Conservation (phyloP, 2,113 vertebrate genomes). For the Heterocephalus glaber region DNA sequence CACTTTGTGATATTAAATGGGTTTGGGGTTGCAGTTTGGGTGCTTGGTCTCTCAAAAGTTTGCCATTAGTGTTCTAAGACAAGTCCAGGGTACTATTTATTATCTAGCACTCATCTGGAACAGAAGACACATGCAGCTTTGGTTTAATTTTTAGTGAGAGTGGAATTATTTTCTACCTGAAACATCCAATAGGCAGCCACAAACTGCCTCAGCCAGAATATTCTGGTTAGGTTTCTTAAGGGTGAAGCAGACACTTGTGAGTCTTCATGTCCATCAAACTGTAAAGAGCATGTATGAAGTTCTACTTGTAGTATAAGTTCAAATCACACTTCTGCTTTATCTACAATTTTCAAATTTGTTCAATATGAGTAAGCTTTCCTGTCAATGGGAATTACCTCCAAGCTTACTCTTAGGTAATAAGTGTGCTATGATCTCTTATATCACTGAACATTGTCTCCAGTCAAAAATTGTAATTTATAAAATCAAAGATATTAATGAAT, state of each 20-base stretch:
- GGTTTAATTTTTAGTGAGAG: not conserved
- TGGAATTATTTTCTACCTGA: not conserved
- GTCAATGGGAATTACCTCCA: not conserved
- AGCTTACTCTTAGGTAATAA: not conserved
- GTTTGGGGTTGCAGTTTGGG: not conserved
- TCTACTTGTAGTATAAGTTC: not conserved
- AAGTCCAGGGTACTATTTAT: not conserved
- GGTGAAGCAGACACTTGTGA: not conserved
- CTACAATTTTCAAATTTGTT: not conserved
- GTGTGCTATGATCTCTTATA: not conserved
- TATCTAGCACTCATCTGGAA: not conserved
- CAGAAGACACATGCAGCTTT: not conserved
- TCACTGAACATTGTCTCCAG: not conserved
- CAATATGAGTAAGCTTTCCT: not conserved
- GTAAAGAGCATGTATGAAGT: not conserved
- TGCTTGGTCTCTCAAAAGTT: not conserved
- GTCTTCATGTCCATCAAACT: not conserved
- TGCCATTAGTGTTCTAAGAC: not conserved
- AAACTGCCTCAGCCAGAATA: not conserved
- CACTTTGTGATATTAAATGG: not conserved
- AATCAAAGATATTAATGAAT: not conserved
- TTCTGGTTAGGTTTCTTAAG: not conserved
- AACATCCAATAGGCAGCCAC: not conserved
- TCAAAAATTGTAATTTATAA: not conserved
- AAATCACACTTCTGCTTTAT: constrained; percentile 24